phyloP scores from a whole-genome alignment of 2,797 vertebrate species.

The Phalloptychus januarius region DNA sequence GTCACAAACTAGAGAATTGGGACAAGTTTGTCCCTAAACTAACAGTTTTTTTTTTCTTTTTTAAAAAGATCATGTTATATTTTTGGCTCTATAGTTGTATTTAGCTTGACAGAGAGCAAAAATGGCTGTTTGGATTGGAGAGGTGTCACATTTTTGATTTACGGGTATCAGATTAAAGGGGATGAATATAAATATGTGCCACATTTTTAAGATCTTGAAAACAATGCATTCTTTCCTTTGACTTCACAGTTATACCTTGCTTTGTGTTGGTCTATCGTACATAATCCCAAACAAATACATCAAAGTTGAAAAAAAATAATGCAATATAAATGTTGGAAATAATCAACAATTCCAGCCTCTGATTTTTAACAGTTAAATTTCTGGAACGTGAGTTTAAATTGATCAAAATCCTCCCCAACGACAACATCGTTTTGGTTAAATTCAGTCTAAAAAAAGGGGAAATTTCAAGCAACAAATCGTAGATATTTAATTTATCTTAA shows the following conservation, averaged over 20 bases:
- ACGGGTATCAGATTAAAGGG: neutral
- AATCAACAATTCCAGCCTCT: neutral
- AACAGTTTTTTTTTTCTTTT: no score
- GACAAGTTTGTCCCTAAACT: neutral
- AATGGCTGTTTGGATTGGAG: neutral
- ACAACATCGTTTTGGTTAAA: neutral
- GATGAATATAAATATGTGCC: neutral
- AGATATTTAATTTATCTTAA: neutral
- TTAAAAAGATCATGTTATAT: neutral
- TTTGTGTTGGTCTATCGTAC: no score
- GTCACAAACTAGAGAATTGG: neutral
- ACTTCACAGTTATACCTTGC: no score
- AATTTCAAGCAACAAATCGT: neutral
- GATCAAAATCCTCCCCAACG: neutral
- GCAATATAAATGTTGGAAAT: neutral
- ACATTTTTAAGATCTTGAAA: neutral
- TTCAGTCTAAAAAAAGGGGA: neutral
- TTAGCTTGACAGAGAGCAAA: neutral
- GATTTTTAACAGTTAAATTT: neutral
- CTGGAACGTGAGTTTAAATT: neutral
- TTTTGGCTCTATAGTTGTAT: neutral
- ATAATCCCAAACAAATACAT: no score
- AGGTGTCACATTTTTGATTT: neutral
- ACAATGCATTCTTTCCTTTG: neutral
- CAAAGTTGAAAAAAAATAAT: neutral